Evolutionary conservation across 2,888 invertebrate genomes (phyloP).

Genomic region (Nephrocerus scutellatus): DNA sequence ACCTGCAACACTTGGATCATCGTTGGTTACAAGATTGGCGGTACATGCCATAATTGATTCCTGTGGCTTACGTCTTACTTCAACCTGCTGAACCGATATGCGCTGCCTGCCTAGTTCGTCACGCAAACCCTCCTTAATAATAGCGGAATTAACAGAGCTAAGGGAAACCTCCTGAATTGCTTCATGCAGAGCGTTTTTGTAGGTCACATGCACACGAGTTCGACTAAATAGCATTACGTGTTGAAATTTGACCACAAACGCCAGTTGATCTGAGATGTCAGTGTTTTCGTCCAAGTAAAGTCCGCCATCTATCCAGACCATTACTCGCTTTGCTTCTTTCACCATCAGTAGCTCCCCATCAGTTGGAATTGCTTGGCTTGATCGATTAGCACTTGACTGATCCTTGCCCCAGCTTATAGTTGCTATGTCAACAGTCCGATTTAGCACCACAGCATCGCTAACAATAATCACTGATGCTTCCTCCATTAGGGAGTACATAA

Average conservation of each 20-base stretch:
- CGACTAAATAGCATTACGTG: constrained; percentile 11
- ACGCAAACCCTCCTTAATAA: constrained; percentile 11
- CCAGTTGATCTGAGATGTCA: not conserved
- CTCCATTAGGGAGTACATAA: not conserved
- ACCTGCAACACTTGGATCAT: not conserved
- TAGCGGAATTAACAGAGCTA: constrained; percentile 2
- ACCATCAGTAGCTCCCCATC: constrained; percentile 8
- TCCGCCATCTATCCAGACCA: constrained; percentile 13
- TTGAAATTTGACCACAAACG: not conserved
- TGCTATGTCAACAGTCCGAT: too few relatives aligned
- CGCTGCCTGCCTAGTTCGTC: constrained; percentile 13
- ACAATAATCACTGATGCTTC: not conserved
- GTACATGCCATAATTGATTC: constrained; percentile 1
- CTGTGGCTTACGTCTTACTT: not conserved
- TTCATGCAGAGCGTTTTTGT: constrained; percentile 10
- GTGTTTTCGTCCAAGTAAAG: constrained; percentile 5
- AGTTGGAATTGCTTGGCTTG: not conserved
- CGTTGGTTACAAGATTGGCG: constrained; percentile 8
- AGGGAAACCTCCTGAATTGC: constrained; percentile 7
- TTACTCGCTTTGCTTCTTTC: constrained; percentile 4
- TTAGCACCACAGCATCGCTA: not conserved
- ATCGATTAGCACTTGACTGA: too few relatives aligned
- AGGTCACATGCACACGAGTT: constrained; percentile 2
- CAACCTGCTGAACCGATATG: constrained; percentile 7
- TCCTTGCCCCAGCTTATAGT: not conserved